phyloP scores from a whole-genome alignment of 1,140 invertebrate genomes.

The Caerostris darwini region DNA sequence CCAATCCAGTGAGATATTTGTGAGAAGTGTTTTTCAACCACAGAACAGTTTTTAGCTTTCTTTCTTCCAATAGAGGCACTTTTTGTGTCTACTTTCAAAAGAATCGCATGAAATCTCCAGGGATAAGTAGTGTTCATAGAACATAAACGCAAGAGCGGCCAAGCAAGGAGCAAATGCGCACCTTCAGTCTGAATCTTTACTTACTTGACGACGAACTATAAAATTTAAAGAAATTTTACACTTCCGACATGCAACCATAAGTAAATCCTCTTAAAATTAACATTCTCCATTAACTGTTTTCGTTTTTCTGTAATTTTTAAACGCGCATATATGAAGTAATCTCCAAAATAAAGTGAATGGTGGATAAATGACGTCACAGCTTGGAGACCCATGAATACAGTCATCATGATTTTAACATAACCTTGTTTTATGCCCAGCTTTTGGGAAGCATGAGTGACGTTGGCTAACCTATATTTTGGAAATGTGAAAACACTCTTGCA shows the following conservation, averaged over 20 bases:
- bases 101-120: conserved; percentile 35
- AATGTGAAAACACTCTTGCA: conserved; percentile 30
- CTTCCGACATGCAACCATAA: neutral
- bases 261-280: neutral
- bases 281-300: neutral
- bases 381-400: neutral
- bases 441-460: conserved; percentile 26
- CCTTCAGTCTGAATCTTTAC: neutral
- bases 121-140: conserved; percentile 6
- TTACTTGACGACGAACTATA: conserved; percentile 18
- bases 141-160: conserved; percentile 33
- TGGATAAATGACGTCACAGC: neutral
- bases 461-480: conserved; percentile 28
- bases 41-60: conserved; percentile 9
- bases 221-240: neutral
- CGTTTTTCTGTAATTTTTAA: neutral
- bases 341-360: neutral
- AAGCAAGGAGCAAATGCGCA: conserved; percentile 30
- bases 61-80: neutral
- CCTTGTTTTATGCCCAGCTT: conserved; percentile 23
- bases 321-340: neutral
- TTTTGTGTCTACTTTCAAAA: conserved; percentile 39
- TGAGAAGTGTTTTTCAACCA: neutral
- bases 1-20: neutral
- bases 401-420: conserved; percentile 28